These are phyloP conservation scores for Platerodrilus igneus DNA, from an alignment of 2,888 invertebrate genomes.

Conservation along the genomic window DNA sequence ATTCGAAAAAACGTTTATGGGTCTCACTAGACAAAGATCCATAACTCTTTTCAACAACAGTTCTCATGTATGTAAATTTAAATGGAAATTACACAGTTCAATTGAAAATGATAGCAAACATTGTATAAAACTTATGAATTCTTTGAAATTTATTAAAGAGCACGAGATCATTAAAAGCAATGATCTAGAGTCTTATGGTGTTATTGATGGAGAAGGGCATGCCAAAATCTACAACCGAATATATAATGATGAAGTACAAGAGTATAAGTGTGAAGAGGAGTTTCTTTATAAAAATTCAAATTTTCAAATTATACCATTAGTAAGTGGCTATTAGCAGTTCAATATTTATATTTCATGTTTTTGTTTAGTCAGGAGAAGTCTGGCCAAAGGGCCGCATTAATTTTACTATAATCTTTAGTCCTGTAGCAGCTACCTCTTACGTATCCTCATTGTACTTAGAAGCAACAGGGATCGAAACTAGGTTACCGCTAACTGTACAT, in stretches of 20 bases:
- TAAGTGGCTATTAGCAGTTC: constrained; percentile 39
- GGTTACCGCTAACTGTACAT: constrained; percentile 51
- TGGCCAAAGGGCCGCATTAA: constrained; percentile 55
- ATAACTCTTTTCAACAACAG: constrained; percentile 56
- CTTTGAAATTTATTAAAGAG: constrained; percentile 34
- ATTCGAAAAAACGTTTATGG: constrained; percentile 57
- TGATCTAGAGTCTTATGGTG: constrained; percentile 35
- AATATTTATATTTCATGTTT: constrained; percentile 1
- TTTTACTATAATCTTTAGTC: constrained; percentile 54
- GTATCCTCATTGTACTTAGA: constrained; percentile 55
- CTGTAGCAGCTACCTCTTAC: constrained; percentile 52
- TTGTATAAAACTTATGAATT: constrained; percentile 30
- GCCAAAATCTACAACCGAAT: constrained; percentile 46
- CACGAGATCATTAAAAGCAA: constrained; percentile 34
- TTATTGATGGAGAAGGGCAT: constrained; percentile 39
- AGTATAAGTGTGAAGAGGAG: constrained; percentile 35
- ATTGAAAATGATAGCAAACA: constrained; percentile 44
- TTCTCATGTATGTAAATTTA: constrained; percentile 51
- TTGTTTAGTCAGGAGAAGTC: constrained; percentile 53
- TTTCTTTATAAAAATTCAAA: constrained; percentile 39
- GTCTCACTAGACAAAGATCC: constrained; percentile 51
- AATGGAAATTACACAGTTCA: constrained; percentile 55
- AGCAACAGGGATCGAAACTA: constrained; percentile 52
- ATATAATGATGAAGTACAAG: constrained; percentile 43
- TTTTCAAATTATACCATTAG: constrained; percentile 54